Evolutionary conservation across 2,113 vertebrate species (phyloP).

Genomic region (Percopsis transmontana): DNA sequence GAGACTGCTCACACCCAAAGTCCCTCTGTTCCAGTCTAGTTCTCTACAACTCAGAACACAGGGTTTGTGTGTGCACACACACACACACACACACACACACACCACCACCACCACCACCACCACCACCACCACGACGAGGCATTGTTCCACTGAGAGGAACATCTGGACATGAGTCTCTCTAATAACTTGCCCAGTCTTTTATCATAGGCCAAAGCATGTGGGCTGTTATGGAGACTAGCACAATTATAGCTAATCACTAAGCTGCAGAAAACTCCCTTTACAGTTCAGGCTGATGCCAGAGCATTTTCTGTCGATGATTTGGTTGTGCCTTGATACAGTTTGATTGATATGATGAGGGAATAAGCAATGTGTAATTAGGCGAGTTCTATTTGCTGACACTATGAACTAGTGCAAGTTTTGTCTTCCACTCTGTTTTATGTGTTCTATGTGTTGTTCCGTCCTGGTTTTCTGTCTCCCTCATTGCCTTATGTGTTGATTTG

Average conservation of each 20-base stretch:
- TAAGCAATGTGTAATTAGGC: too few relatives aligned
- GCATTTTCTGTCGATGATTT: too few relatives aligned
- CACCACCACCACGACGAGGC: not conserved
- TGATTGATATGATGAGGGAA: too few relatives aligned
- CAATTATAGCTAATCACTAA: conserved; percentile 7
- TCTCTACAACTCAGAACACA: not conserved
- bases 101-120: not conserved
- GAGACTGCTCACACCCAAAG: conserved; percentile 31
- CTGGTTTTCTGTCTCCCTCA: too few relatives aligned
- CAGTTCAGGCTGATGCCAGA: conserved; percentile 3
- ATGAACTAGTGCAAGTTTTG: too few relatives aligned
- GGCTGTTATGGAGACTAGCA: conserved; percentile 17
- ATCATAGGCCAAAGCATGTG: conserved; percentile 32
- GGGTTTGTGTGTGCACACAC: not conserved
- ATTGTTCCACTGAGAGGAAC: conserved; percentile 28
- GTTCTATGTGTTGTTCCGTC: too few relatives aligned
- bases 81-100: not conserved
- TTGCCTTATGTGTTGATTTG: too few relatives aligned
- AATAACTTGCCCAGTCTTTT: conserved; percentile 23
- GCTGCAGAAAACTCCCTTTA: conserved; percentile 32
- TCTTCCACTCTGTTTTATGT: too few relatives aligned
- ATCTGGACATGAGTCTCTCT: conserved; percentile 48
- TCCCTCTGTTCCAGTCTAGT: conserved; percentile 25
- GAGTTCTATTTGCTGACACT: too few relatives aligned
- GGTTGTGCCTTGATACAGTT: too few relatives aligned